Evolutionary conservation across 2,888 invertebrate genomes (phyloP).

Genomic region (Drosophila tanythrix): DNA sequence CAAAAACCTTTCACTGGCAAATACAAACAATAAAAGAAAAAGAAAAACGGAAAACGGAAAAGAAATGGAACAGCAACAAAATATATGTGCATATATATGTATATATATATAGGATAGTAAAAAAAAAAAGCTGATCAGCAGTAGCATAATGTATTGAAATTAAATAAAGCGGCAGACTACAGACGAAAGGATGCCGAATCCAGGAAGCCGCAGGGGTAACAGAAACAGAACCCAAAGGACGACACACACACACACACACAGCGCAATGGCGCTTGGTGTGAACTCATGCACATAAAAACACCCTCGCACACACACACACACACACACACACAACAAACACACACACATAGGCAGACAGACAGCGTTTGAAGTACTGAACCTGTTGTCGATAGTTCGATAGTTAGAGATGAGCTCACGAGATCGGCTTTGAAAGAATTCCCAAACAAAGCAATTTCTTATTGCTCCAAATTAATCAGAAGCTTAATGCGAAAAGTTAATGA

Average conservation of each 20-base stretch:
- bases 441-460: neutral
- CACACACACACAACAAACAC: constrained; percentile 4
- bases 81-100: neutral
- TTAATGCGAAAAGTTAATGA: neutral
- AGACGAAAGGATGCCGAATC: constrained; percentile 4
- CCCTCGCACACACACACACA: constrained; percentile 1
- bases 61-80: neutral
- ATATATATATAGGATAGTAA: neutral
- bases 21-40: constrained; percentile 40
- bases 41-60: constrained; percentile 4
- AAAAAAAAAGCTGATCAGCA: constrained; percentile 29
- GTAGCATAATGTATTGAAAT: constrained; percentile 48
- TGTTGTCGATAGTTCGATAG: constrained; percentile 9
- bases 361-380: constrained; percentile 13
- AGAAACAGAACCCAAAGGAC: constrained; percentile 22
- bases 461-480: neutral
- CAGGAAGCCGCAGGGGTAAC: constrained; percentile 17
- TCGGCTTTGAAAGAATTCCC: neutral
- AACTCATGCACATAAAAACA: constrained; percentile 43
- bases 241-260: neutral
- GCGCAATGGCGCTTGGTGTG: constrained; percentile 29
- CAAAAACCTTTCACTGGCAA: constrained; percentile 27
- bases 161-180: constrained; percentile 28
- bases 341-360: constrained; percentile 4
- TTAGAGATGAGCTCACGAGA: constrained; percentile 12